phyloP scores from a whole-genome alignment of 1,140 invertebrate genomes.

The Contarinia nasturtii region DNA sequence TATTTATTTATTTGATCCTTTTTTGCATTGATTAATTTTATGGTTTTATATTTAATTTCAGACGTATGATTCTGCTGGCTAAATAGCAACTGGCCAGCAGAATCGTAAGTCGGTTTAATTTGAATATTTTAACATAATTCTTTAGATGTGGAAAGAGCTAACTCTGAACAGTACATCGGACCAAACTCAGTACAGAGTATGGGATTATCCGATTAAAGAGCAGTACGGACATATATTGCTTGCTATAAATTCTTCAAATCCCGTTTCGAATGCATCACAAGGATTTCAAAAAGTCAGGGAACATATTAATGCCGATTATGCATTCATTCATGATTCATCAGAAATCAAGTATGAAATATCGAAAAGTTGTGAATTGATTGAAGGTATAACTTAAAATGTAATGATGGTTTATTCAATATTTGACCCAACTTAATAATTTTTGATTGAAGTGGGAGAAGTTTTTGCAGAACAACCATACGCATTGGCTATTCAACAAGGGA shows the following conservation, averaged over 20 bases:
- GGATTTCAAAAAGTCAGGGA: conserved; percentile 59
- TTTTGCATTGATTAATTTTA: too few species aligned
- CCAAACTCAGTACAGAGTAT: conserved; percentile 51
- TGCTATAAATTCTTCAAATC: conserved; percentile 58
- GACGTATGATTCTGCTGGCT: too few species aligned
- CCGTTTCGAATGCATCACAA: conserved; percentile 41
- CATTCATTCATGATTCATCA: conserved; percentile 74
- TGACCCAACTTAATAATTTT: too few species aligned
- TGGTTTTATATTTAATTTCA: too few species aligned
- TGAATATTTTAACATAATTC: too few species aligned
- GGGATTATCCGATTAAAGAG: conserved; percentile 84
- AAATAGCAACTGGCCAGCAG: too few species aligned
- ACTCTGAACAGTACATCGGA: conserved; percentile 60
- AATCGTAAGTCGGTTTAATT: too few species aligned
- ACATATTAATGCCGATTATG: conserved; percentile 63
- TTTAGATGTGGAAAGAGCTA: conserved; percentile 82
- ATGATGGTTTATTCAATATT: too few species aligned
- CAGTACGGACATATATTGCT: conserved; percentile 74
- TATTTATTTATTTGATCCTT: too few species aligned
- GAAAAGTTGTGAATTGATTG: conserved; percentile 63
- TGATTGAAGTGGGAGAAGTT: conserved; percentile 70
- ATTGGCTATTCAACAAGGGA: conserved; percentile 71
- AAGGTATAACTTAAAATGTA: too few species aligned
- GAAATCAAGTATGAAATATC: conserved; percentile 70
- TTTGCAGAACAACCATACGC: conserved; percentile 80